These are phyloP conservation scores for Zapus hudsonius DNA, from an alignment of 2,113 vertebrate species.

Conservation along the genomic window DNA sequence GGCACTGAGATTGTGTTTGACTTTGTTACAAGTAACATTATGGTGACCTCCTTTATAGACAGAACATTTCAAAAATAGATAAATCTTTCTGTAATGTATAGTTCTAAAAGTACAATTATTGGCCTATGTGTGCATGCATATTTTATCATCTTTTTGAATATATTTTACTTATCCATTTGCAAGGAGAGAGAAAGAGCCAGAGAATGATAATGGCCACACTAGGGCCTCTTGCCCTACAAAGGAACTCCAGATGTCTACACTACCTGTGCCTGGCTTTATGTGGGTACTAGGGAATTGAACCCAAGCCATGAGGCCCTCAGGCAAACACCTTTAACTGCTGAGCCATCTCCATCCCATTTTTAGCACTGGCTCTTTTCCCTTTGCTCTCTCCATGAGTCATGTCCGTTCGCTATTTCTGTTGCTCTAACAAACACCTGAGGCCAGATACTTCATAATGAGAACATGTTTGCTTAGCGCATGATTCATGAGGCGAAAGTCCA, in stretches of 20 bases:
- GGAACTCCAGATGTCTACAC: no score
- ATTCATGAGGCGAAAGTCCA: not conserved
- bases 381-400: rapidly evolving
- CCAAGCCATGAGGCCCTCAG: no score
- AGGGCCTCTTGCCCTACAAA: no score
- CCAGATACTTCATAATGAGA: not conserved
- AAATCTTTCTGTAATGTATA: not conserved
- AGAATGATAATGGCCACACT: no score
- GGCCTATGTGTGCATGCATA: not conserved
- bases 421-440: not conserved
- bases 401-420: not conserved
- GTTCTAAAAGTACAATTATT: not conserved
- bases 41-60: not conserved
- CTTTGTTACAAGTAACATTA: not conserved
- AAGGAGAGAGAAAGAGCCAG: no score
- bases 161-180: no score
- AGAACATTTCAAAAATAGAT: not conserved
- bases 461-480: not conserved
- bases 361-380: not conserved
- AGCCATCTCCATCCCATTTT: not conserved
- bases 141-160: no score
- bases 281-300: no score
- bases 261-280: no score
- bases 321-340: no score
- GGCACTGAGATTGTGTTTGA: not conserved